These are phyloP conservation scores for Cettia cetti DNA, from an alignment of 2,113 vertebrate species.

Conservation along the genomic window DNA sequence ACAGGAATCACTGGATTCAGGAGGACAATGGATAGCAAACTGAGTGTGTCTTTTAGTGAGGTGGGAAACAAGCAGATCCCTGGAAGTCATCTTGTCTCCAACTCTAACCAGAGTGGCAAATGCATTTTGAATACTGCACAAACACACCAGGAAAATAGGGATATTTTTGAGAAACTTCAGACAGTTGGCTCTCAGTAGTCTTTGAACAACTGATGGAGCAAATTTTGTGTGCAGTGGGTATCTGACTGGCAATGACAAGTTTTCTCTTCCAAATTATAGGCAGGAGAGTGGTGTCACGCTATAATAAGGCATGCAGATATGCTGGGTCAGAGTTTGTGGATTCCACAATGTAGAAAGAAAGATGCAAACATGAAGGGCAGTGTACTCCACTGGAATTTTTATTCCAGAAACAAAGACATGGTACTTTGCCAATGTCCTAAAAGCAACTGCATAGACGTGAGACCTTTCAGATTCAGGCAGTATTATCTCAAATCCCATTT, in stretches of 20 bases:
- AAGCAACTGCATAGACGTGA: background rate
- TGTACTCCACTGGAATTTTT: background rate
- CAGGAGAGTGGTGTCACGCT: constrained; percentile 2
- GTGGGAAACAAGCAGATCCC: background rate
- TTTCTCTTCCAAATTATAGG: constrained; percentile 28
- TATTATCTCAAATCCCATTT: constrained; percentile 49
- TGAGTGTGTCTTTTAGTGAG: background rate
- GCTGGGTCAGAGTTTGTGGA: background rate
- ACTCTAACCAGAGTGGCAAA: background rate
- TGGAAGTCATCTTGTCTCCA: background rate
- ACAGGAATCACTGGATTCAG: background rate
- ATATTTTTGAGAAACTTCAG: background rate
- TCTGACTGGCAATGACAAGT: constrained; percentile 22
- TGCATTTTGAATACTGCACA: background rate
- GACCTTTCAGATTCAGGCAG: constrained; percentile 31
- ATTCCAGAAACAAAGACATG: background rate
- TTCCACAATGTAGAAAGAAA: background rate
- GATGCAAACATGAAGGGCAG: background rate
- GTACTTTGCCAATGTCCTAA: background rate
- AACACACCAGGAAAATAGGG: background rate
- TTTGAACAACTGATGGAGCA: background rate
- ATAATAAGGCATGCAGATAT: background rate
- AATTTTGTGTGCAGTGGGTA: background rate
- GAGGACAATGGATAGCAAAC: background rate
- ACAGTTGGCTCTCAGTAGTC: background rate